Conservation (phyloP, 2,888 invertebrate genomes). For the Adineta ricciae region DNA sequence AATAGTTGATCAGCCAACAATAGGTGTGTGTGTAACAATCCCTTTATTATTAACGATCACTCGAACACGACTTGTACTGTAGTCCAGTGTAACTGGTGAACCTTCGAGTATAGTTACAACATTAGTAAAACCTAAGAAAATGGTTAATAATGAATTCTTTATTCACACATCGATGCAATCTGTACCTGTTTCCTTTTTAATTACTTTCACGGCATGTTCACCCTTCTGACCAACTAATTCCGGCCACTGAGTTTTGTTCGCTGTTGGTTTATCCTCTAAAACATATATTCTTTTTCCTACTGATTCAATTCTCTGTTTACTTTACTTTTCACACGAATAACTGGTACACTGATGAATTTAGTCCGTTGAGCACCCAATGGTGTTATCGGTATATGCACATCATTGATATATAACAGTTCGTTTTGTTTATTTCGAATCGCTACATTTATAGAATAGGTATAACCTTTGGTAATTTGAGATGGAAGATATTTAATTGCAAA, state of each 20-base stretch:
- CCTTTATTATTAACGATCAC: too few relatives aligned
- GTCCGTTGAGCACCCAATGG: neutral
- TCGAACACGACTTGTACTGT: too few relatives aligned
- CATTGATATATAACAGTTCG: neutral
- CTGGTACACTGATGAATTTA: neutral
- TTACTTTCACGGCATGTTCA: neutral
- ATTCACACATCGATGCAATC: neutral
- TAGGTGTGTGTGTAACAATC: too few relatives aligned
- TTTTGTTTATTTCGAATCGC: neutral
- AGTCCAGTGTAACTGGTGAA: too few relatives aligned
- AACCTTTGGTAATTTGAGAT: neutral
- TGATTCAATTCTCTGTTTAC: neutral
- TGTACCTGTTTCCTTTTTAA: neutral
- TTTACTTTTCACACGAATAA: neutral
- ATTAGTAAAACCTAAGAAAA: neutral
- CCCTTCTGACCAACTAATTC: neutral
- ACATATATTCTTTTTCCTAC: neutral
- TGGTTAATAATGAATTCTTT: neutral
- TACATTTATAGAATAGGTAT: neutral
- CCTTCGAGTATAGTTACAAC: too few relatives aligned
- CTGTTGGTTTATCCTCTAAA: neutral
- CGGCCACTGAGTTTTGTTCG: neutral
- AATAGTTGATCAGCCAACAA: too few relatives aligned
- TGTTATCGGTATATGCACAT: neutral
- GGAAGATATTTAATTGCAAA: neutral